A percentile compares a stretch with the other conserved stretches of the same genome.
Evolutionary conservation across 1,140 invertebrate species (phyloP).

Genomic region (Thrips palmi): DNA sequence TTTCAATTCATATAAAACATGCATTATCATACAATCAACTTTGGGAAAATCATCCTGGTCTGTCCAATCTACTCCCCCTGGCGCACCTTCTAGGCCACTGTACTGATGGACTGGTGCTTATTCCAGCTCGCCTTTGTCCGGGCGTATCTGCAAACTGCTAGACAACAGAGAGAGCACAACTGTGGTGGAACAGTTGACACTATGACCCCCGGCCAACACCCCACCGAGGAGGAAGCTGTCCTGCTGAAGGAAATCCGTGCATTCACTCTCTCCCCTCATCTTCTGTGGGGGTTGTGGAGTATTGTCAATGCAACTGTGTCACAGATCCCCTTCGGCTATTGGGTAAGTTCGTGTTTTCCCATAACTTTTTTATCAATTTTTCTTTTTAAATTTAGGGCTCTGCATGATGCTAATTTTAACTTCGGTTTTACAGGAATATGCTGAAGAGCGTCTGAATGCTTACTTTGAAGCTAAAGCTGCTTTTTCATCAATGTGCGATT

Average conservation of each 20-base stretch:
- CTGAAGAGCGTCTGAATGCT: conserved; percentile 16
- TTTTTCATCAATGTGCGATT: too few species aligned
- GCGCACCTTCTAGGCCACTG: too few species aligned
- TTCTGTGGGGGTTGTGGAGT: conserved; percentile 85
- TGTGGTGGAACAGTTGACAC: too few species aligned
- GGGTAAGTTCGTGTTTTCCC: conserved; percentile 52
- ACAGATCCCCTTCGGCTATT: conserved; percentile 85
- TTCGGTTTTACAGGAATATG: conserved; percentile 17
- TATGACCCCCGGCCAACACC: conserved; percentile 14
- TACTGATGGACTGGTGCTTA: too few species aligned
- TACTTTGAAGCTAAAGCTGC: conserved; percentile 18
- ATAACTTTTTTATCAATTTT: conserved; percentile 9
- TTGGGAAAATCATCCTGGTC: too few species aligned
- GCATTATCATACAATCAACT: too few species aligned
- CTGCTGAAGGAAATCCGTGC: conserved; percentile 59
- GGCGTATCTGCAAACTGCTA: too few species aligned
- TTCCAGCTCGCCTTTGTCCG: too few species aligned
- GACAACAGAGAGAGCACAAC: too few species aligned
- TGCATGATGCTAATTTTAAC: too few species aligned
- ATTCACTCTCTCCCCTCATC: conserved; percentile 74
- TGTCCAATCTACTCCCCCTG: too few species aligned
- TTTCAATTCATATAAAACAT: too few species aligned
- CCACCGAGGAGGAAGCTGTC: conserved; percentile 31
- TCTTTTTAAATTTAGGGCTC: neutral
- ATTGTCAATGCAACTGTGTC: conserved; percentile 73